These are phyloP conservation scores for Podiceps cristatus DNA, from an alignment of 2,113 vertebrate species.

Conservation along the genomic window DNA sequence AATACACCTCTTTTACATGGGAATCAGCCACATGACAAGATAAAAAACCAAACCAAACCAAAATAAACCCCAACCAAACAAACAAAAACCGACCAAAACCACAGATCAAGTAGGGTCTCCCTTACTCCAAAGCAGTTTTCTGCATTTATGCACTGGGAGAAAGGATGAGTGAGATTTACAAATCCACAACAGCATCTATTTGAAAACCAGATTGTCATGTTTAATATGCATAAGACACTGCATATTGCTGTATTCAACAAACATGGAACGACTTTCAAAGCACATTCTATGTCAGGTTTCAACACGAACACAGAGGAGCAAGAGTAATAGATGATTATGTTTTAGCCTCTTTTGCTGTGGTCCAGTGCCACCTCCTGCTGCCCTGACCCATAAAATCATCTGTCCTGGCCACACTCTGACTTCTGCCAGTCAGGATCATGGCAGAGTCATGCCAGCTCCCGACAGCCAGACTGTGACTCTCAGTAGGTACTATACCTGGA, in stretches of 20 bases:
- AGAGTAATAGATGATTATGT: background rate
- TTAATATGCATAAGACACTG: background rate
- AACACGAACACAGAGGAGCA: background rate
- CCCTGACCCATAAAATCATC: background rate
- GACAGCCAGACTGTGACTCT: background rate
- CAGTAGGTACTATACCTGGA: background rate
- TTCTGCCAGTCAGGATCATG: background rate
- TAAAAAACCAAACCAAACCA: no score
- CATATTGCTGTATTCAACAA: background rate
- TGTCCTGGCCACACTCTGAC: background rate
- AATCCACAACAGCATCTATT: background rate
- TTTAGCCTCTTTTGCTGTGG: background rate
- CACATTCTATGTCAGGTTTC: background rate
- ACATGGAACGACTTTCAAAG: background rate
- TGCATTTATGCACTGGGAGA: fast-evolving
- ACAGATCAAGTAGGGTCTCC: background rate
- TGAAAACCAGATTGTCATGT: background rate
- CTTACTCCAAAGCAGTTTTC: background rate
- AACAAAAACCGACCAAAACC: background rate
- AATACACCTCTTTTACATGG: background rate
- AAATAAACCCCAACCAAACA: no score
- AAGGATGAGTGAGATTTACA: background rate
- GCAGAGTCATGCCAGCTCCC: background rate
- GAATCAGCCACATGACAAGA: background rate
- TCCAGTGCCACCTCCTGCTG: fast-evolving